These are phyloP conservation scores for Drosophila anomalata DNA, from an alignment of 2,888 invertebrate species.

Conservation along the genomic window DNA sequence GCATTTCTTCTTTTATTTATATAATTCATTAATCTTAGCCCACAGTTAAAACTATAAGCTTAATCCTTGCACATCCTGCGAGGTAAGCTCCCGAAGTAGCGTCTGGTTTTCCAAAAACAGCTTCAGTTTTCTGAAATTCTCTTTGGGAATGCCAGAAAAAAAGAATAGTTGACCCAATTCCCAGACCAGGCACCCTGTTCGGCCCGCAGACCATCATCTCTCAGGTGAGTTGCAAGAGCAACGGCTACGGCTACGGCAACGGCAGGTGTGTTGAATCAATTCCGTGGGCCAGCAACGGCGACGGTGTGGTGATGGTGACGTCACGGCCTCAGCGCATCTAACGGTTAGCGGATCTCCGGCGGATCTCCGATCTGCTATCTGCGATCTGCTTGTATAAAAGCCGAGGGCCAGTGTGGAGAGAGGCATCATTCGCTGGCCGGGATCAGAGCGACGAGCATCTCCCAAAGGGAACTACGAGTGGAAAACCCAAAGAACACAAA, in stretches of 20 bases:
- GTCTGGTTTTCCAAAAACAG: too few relatives aligned
- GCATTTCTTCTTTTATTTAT: too few relatives aligned
- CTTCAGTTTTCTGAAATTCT: too few relatives aligned
- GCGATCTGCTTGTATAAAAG: constrained; percentile 71
- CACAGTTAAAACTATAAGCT: too few relatives aligned
- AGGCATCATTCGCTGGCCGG: constrained; percentile 70
- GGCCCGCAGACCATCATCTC: constrained; percentile 7
- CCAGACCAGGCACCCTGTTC: constrained; percentile 32
- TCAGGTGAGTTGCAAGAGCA: constrained; percentile 34
- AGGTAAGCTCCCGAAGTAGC: too few relatives aligned
- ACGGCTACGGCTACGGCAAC: constrained; percentile 2
- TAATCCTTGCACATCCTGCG: too few relatives aligned
- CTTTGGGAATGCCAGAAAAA: background rate
- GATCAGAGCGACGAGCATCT: constrained; percentile 52
- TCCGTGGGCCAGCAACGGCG: constrained; percentile 5
- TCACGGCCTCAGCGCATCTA: constrained; percentile 49
- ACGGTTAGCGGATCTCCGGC: constrained; percentile 53
- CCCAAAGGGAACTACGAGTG: constrained; percentile 47
- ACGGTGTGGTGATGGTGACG: constrained; percentile 25
- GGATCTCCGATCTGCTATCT: constrained; percentile 3
- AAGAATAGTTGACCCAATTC: background rate
- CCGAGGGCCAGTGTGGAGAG: constrained; percentile 52
- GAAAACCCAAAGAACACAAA: constrained; percentile 21
- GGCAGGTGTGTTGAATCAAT: constrained; percentile 19
- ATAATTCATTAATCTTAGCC: too few relatives aligned